These are phyloP conservation scores for Hoplodrina blanda DNA, from an alignment of 2,888 invertebrate species.

Conservation along the genomic window DNA sequence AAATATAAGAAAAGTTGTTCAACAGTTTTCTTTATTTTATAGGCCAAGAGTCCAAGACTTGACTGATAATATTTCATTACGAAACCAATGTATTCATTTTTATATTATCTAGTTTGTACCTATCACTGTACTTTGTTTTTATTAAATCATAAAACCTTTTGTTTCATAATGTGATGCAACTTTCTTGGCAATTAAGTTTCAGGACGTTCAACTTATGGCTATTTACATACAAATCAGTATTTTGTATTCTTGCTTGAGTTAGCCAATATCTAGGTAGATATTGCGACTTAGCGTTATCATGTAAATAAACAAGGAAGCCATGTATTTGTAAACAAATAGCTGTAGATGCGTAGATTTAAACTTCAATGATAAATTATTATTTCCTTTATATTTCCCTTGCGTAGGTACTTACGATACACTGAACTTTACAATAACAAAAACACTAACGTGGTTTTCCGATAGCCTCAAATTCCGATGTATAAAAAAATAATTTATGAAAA, in stretches of 20 bases:
- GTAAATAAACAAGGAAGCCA: slow-evolving; percentile 48
- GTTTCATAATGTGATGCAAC: slow-evolving; percentile 58
- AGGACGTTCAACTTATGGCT: slow-evolving; percentile 24
- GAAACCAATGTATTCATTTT: slow-evolving; percentile 10
- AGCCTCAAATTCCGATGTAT: slow-evolving; percentile 14
- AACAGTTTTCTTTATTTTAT: slow-evolving; percentile 2
- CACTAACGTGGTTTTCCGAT: slow-evolving; percentile 2
- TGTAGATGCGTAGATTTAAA: slow-evolving; percentile 3
- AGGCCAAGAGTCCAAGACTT: slow-evolving; percentile 14
- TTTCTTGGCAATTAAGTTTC: slow-evolving; percentile 36
- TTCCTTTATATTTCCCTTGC: slow-evolving; percentile 18
- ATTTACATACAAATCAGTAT: slow-evolving; percentile 6
- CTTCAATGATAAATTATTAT: slow-evolving; percentile 20
- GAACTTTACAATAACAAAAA: slow-evolving; percentile 21
- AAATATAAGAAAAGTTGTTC: not conserved
- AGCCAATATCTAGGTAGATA: slow-evolving; percentile 8
- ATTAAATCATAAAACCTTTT: slow-evolving; percentile 38
- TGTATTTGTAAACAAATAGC: slow-evolving; percentile 47
- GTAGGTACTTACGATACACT: not conserved
- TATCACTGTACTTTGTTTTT: slow-evolving; percentile 15
- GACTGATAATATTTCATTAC: slow-evolving; percentile 21
- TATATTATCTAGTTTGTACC: not conserved
- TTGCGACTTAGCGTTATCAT: slow-evolving; percentile 29
- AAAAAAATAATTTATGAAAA: slow-evolving; percentile 28
- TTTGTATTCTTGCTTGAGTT: slow-evolving; percentile 5